A percentile compares a stretch with the other conserved stretches of the same genome.
These are phyloP conservation scores for Hemaris fuciformis DNA, from an alignment of 2,888 invertebrate species.

Conservation along the genomic window DNA sequence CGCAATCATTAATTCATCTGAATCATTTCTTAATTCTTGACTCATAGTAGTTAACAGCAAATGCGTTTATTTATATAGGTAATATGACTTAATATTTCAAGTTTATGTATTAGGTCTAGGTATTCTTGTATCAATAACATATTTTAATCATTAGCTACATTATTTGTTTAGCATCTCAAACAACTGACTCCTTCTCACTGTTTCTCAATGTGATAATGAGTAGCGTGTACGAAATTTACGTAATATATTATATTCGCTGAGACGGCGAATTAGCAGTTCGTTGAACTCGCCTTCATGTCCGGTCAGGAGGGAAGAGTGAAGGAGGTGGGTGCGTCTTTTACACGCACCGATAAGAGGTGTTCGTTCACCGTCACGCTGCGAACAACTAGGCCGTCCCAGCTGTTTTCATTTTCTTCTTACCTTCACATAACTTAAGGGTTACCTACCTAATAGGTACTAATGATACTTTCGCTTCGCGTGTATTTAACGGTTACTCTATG, in stretches of 20 bases:
- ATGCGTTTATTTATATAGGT: no score
- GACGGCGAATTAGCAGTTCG: conserved; percentile 35
- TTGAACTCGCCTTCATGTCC: conserved; percentile 34
- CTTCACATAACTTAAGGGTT: background rate
- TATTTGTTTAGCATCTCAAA: no score
- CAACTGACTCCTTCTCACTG: no score
- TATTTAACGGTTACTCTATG: no score
- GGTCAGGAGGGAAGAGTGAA: conserved; percentile 12
- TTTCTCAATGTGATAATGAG: no score
- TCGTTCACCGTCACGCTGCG: conserved; percentile 51
- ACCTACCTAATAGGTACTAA: background rate
- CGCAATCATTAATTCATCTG: background rate
- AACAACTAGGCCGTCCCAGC: conserved; percentile 56
- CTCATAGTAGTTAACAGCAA: background rate
- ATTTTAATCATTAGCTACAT: no score
- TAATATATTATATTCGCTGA: conserved; percentile 2
- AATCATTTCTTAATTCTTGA: background rate
- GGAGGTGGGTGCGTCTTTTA: conserved; percentile 39
- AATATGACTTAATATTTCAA: no score
- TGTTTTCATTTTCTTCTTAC: conserved; percentile 9
- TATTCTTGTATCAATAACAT: no score
- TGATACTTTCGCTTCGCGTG: background rate
- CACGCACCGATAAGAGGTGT: conserved; percentile 41
- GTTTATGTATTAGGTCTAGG: no score
- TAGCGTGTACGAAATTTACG: background rate